Percentiles rank a stretch among this genome's conserved stretches.
These are phyloP conservation scores for Acleris literana DNA, from an alignment of 2,888 invertebrate genomes.

Conservation along the genomic window DNA sequence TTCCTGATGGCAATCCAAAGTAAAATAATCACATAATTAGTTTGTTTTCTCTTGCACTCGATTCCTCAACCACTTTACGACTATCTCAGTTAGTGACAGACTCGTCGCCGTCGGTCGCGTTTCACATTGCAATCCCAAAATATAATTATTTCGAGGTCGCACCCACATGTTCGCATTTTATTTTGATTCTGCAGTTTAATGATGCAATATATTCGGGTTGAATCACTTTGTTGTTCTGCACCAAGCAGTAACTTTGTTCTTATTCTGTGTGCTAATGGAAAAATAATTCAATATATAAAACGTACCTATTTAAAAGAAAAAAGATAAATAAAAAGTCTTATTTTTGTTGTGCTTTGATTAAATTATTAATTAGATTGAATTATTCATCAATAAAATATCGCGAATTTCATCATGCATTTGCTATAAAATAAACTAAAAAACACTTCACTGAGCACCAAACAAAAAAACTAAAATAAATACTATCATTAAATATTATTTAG, in stretches of 20 bases:
- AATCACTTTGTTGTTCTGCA: conserved; percentile 43
- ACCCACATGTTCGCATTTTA: conserved; percentile 64
- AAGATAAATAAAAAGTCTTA: too few species aligned
- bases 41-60: conserved; percentile 13
- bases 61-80: conserved; percentile 29
- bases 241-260: neutral
- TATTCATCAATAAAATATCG: too few species aligned
- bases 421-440: too few species aligned
- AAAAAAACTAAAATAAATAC: too few species aligned
- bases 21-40: conserved; percentile 21
- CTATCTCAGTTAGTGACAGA: conserved; percentile 47
- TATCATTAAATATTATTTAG: too few species aligned
- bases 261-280: neutral
- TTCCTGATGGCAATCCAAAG: conserved; percentile 3
- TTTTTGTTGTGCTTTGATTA: too few species aligned
- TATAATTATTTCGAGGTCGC: conserved; percentile 73
- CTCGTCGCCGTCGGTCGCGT: conserved; percentile 46
- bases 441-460: too few species aligned
- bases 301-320: too few species aligned
- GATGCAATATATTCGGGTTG: conserved; percentile 45
- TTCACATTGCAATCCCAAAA: conserved; percentile 57
- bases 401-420: too few species aligned
- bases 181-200: conserved; percentile 57
- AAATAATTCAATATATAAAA: neutral
- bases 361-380: too few species aligned